A percentile compares a stretch with the other conserved stretches of the same genome.
Conservation (phyloP, 1,140 invertebrate genomes). For the Euwallacea fornicatus region DNA sequence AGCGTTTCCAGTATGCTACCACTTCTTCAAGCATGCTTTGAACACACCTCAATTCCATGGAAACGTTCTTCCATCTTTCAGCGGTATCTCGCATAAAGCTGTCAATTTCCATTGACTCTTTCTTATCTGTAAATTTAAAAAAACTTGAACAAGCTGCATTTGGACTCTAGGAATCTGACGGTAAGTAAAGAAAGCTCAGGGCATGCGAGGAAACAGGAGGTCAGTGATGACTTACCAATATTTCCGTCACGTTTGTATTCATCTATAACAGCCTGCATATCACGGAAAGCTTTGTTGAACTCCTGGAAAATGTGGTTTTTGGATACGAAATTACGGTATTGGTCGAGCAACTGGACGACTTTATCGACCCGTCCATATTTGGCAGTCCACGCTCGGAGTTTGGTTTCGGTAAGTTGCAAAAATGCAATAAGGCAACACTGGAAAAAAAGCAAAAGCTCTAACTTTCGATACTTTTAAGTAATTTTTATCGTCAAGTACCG, state of each 20-base stretch:
- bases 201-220: neutral
- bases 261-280: constrained; percentile 89
- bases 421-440: constrained; percentile 88
- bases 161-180: neutral
- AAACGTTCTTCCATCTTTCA: constrained; percentile 86
- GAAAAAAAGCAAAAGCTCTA: constrained; percentile 36
- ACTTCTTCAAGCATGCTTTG: constrained; percentile 89
- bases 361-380: constrained; percentile 86
- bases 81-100: constrained; percentile 83
- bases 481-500: neutral
- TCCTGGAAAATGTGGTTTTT: constrained; percentile 91
- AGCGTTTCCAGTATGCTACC: constrained; percentile 84
- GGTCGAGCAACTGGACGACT: constrained; percentile 79
- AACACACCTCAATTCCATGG: constrained; percentile 85
- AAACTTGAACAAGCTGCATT: neutral
- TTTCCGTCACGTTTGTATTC: constrained; percentile 87
- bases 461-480: neutral
- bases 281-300: constrained; percentile 88
- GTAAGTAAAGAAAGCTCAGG: too few relatives aligned
- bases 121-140: constrained; percentile 58
- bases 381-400: constrained; percentile 83
- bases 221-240: constrained; percentile 61
- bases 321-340: constrained; percentile 90
- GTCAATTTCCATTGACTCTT: constrained; percentile 77
- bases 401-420: constrained; percentile 84